These are phyloP conservation scores for Caradrina clavipalpis DNA, from an alignment of 2,888 invertebrate species.

Conservation along the genomic window DNA sequence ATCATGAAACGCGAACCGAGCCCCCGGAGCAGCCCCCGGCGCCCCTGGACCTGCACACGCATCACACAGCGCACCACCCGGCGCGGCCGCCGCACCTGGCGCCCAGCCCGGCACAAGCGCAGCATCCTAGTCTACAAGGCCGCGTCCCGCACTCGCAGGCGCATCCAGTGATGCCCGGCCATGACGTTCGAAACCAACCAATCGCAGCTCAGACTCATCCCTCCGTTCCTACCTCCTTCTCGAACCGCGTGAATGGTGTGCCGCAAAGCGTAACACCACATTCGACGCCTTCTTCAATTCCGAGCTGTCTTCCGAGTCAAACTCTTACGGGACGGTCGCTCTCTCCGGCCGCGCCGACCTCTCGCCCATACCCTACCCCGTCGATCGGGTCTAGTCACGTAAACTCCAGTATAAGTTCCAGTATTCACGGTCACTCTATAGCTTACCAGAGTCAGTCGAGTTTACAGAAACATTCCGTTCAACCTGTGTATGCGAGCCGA, in stretches of 20 bases:
- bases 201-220: conserved; percentile 73
- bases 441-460: conserved; percentile 87
- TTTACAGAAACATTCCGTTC: conserved; percentile 89
- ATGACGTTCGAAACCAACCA: conserved; percentile 78
- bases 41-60: conserved; percentile 84
- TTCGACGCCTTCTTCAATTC: conserved; percentile 77
- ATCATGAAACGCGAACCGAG: conserved; percentile 91
- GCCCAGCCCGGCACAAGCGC: conserved; percentile 64
- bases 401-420: conserved; percentile 87
- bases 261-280: conserved; percentile 78
- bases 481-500: conserved; percentile 82
- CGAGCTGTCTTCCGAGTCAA: conserved; percentile 87
- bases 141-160: conserved; percentile 79
- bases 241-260: conserved; percentile 79
- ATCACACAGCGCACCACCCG: conserved; percentile 80
- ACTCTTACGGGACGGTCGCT: conserved; percentile 79
- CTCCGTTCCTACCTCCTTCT: conserved; percentile 85
- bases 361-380: conserved; percentile 84
- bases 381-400: conserved; percentile 90
- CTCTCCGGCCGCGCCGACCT: conserved; percentile 81
- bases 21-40: conserved; percentile 77
- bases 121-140: conserved; percentile 79
- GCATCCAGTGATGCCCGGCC: conserved; percentile 81
- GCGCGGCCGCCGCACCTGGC: conserved; percentile 70
- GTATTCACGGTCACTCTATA: conserved; percentile 85